These are phyloP conservation scores for Anabacerthia variegaticeps DNA, from an alignment of 2,797 vertebrate species.

Conservation along the genomic window DNA sequence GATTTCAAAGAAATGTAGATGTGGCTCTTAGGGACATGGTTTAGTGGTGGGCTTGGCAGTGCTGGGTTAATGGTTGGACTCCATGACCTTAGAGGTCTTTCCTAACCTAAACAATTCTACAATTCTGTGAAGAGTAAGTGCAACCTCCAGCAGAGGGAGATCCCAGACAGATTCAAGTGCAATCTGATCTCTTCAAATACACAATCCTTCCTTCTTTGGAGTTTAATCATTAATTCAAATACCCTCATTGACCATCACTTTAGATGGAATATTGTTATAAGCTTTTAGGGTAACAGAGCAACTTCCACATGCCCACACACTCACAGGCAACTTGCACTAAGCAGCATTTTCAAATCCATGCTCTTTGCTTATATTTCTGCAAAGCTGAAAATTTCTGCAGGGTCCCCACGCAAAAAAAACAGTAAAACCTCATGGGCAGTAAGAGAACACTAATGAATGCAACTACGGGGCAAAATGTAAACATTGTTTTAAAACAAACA, in stretches of 20 bases:
- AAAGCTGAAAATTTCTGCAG: not conserved
- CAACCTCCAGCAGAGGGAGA: not conserved
- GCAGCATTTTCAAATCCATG: not conserved
- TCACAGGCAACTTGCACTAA: not conserved
- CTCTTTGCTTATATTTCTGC: not conserved
- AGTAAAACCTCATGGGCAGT: not conserved
- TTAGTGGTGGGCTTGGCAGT: not conserved
- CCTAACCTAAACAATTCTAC: not conserved
- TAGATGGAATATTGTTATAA: not conserved
- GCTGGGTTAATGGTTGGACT: not conserved
- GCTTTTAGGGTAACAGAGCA: not conserved
- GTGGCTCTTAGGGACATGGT: not conserved
- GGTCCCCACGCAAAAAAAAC: not conserved
- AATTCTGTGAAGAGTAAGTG: not conserved
- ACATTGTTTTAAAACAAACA: not conserved
- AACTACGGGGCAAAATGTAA: not conserved
- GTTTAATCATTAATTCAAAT: not conserved
- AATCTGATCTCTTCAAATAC: not conserved
- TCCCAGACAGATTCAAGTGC: not conserved
- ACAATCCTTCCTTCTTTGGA: not conserved
- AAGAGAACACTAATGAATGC: not conserved
- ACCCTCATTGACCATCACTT: not conserved
- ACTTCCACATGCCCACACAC: not conserved
- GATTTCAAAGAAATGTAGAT: not conserved
- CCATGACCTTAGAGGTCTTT: not conserved